phyloP scores from a whole-genome alignment of 2,113 vertebrate genomes.

The Echinops telfairi region DNA sequence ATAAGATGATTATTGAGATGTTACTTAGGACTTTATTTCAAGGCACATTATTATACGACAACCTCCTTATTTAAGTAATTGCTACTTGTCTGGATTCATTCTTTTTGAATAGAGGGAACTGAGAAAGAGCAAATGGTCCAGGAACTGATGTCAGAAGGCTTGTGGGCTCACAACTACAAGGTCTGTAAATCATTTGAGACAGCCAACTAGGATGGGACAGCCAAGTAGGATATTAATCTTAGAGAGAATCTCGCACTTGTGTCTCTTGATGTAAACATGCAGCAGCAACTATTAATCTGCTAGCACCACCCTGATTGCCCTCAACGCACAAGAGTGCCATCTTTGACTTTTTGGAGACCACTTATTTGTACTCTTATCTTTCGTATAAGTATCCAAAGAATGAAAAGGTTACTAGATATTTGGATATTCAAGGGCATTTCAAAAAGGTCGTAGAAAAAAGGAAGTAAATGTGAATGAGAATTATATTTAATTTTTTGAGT shows the following conservation, averaged over 20 bases:
- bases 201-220: constrained; percentile 28
- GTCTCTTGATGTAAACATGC: constrained; percentile 46
- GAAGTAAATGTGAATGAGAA: too few relatives aligned
- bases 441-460: too few relatives aligned
- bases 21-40: not conserved
- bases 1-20: not conserved
- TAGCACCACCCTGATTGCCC: too few relatives aligned
- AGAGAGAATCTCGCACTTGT: constrained; percentile 4
- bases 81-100: not conserved
- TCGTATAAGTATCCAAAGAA: too few relatives aligned
- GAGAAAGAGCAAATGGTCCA: not conserved
- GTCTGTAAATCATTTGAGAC: constrained; percentile 62
- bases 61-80: not conserved
- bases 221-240: constrained; percentile 58
- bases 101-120: not conserved
- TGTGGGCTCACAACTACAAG: constrained; percentile 23
- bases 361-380: too few relatives aligned
- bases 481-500: too few relatives aligned
- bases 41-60: not conserved
- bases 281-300: not conserved
- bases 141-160: not conserved
- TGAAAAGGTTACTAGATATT: too few relatives aligned
- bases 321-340: too few relatives aligned
- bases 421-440: too few relatives aligned
- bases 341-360: too few relatives aligned